Base-by-base conservation (phyloP, 2,888 invertebrate genomes). In the Athalia cordata region DNA sequence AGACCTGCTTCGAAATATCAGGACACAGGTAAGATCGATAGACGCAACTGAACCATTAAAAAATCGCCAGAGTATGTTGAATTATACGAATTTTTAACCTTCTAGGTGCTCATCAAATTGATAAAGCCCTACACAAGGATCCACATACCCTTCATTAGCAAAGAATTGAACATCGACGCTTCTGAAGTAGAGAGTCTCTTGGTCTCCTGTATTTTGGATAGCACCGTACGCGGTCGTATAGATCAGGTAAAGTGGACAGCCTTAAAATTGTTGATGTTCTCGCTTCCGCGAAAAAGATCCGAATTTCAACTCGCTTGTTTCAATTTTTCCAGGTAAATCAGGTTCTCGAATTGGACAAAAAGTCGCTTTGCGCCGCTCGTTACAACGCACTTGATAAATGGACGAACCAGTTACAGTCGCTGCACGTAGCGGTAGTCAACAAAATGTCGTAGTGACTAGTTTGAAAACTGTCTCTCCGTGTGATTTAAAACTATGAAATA, bases 81-180 rank as follows among this genome's bases (percentile, higher is more conserved):
- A 29, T 29, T 29, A 0, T 29, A 29, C 29, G 29, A 29, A 2
- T 93, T 93, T 9, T 75, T 64, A 43, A 62, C 43, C 59, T 84
- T 81, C 11, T 96, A 99, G 92, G 99, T 99, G 81, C 92, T 99
- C 79, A 98, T 99, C 81, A 98, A 99, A 90, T 92, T 99, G 81
- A 99, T 99, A 86, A 97, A 97, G 79, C 99, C 99, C 0, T 99
- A 99, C 91, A 99, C 99, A 66, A 94, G 98, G 88, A 99, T 99
- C 86, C 97, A 98, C 89, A 98, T 99, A 90, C 97, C 98, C 5
- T 99, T 99, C 90, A 98, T 99, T 89, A 98, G 99, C 57, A 96
- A 96, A 90, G 97, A 98, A 89, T 91, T 98, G 77, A 98, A 98
- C 88, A 98, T 98, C 83, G 97, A 98, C 89, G 96, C 96, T 79